Percentiles rank a stretch among this genome's conserved stretches.
phyloP scores from a whole-genome alignment of 2,113 vertebrate species.

The Lutjanus erythropterus region DNA sequence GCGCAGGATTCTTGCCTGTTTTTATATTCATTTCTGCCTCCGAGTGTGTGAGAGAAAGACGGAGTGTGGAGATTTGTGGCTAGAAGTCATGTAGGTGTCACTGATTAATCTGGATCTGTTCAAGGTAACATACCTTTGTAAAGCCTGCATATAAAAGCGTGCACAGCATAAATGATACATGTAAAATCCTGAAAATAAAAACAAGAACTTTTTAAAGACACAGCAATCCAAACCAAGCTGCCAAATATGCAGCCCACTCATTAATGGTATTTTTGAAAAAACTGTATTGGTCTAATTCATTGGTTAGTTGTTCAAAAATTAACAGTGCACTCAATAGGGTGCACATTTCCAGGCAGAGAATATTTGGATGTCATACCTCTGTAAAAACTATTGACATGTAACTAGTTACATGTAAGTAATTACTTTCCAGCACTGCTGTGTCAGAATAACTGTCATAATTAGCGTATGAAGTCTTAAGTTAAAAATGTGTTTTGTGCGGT shows the following conservation, averaged over 20 bases:
- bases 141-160: slow-evolving; percentile 1
- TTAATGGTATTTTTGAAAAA: background rate
- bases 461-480: no score
- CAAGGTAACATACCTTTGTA: slow-evolving; percentile 20
- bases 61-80: background rate
- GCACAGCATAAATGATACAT: background rate
- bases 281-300: no score
- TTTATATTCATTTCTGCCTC: slow-evolving; percentile 41
- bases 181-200: background rate
- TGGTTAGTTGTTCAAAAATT: no score
- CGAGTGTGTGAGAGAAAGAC: background rate
- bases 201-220: slow-evolving; percentile 27
- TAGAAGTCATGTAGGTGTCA: background rate
- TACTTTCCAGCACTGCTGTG: no score
- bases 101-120: slow-evolving; percentile 14
- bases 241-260: background rate
- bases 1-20: slow-evolving; percentile 1
- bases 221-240: slow-evolving; percentile 8
- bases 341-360: no score
- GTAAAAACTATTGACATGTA: no score
- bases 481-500: no score
- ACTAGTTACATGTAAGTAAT: no score
- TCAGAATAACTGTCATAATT: no score
- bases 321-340: no score
- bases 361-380: no score